Evolutionary conservation across 2,888 invertebrate species (phyloP), one percentile per base, ranked within the genome.

Genomic region (Chirona hameri): DNA sequence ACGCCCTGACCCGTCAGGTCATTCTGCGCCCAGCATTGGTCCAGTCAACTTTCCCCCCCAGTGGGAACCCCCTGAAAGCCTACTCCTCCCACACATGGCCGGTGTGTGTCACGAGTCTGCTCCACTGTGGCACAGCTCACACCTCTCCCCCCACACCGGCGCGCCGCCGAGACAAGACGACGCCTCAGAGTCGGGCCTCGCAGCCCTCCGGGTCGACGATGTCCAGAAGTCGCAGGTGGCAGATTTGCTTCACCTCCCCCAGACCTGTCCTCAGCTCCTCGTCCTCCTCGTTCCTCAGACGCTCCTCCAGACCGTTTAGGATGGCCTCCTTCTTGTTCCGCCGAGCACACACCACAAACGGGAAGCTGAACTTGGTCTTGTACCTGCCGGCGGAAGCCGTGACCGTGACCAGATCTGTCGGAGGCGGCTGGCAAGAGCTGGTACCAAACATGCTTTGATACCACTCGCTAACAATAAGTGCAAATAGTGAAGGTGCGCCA

Each of bases 181-280:
- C 5, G 60, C n/a, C 21, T 39, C 18, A 76, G 39, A 72, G 39
- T 9, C 29, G 15, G 12, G 39, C 14, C 21, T 39, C 31, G 72
- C 31, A 31, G 14, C 14, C 31, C 21, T 31, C 82, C 24, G 31
- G 9, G 4, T 57, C 24, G 18, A 76, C 52, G 46, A 92, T 88
- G 85, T 91, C 90, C 39, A 89, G 86, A 83, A 93, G 90, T 85
- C 92, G 89, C 52, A 92, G 87, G 85, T 89, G 90, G 85, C 91
- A 91, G 84, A 93, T 93, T 88, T 93, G 93, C 87, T 92, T 92
- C 0, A 93, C 92, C 89, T 93, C 92, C 83, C 90, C 89, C 79
- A 92, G 91, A 31, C 91, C 91, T 76, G 87, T 90, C 4, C 86
- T 86, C 4, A 92, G 88, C 88, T 93, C 93, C 31, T 39, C 79